These are phyloP conservation scores for Calypte anna DNA, from an alignment of 2,113 vertebrate genomes.

Conservation along the genomic window DNA sequence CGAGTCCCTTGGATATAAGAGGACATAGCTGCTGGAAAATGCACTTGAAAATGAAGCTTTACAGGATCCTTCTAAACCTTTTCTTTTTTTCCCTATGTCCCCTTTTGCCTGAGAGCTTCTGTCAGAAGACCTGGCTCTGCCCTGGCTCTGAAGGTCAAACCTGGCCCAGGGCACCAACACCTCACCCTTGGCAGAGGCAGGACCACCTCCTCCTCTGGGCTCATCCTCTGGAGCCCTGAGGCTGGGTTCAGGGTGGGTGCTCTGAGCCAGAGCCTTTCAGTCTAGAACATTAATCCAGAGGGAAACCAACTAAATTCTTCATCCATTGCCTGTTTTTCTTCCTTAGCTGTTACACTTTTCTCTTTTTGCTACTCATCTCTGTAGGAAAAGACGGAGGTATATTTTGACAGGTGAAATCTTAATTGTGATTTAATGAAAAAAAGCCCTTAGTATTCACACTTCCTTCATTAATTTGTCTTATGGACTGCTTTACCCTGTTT, in stretches of 20 bases:
- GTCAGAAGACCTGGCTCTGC: neutral
- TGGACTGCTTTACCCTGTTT: neutral
- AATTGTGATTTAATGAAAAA: neutral
- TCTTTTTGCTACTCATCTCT: neutral
- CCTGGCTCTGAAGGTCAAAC: neutral
- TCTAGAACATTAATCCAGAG: neutral
- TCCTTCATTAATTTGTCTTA: neutral
- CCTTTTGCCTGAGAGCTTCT: neutral
- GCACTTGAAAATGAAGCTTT: neutral
- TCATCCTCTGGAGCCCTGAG: neutral
- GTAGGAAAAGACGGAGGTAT: neutral
- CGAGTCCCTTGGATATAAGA: constrained; percentile 7
- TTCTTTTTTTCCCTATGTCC: neutral
- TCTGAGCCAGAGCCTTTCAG: neutral
- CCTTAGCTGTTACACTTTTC: neutral
- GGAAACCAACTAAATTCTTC: neutral
- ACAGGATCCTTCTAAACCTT: neutral
- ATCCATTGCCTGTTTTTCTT: neutral
- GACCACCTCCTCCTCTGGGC: neutral
- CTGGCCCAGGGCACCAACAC: rapidly evolving
- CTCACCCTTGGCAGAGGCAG: neutral
- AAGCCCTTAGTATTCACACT: neutral
- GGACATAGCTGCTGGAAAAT: constrained; percentile 6
- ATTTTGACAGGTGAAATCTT: neutral
- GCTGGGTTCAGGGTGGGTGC: neutral